phyloP scores from a whole-genome alignment of 2,888 invertebrate species.

The Drosophila tanythrix region DNA sequence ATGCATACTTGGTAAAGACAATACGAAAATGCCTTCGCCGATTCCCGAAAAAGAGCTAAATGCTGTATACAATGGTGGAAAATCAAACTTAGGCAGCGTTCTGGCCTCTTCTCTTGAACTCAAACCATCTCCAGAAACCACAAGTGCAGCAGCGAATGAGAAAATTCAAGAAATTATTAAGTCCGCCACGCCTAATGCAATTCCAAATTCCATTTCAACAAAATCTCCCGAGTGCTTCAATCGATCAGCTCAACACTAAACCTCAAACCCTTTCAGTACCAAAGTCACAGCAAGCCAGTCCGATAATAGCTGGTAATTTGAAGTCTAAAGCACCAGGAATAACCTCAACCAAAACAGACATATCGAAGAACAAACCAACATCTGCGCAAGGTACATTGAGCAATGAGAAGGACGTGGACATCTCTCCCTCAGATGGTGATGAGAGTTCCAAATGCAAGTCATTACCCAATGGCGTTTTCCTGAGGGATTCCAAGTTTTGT shows the following conservation, averaged over 20 bases:
- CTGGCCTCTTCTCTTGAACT: not conserved
- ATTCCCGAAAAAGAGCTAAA: not conserved
- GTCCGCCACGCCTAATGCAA: no score
- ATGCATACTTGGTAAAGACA: conserved; percentile 17
- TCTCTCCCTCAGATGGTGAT: not conserved
- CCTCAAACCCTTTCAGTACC: not conserved
- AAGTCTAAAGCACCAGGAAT: not conserved
- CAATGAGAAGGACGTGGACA: not conserved
- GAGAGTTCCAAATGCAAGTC: conserved; percentile 22
- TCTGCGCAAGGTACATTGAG: not conserved
- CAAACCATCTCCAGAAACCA: not conserved
- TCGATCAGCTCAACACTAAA: not conserved
- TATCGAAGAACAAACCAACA: not conserved
- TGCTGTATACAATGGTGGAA: no score
- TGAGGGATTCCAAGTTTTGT: conserved; percentile 47
- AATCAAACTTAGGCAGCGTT: not conserved
- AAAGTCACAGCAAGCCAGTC: not conserved
- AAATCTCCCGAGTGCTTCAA: not conserved
- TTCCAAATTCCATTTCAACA: not conserved
- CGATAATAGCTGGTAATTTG: not conserved
- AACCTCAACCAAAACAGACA: not conserved
- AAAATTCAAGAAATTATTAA: not conserved
- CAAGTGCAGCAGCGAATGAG: not conserved
- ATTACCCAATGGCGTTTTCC: conserved; percentile 45
- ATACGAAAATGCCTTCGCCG: not conserved